A percentile compares a stretch with the other conserved stretches of the same genome.
Conservation (phyloP, 2,797 vertebrate genomes). For the Microtus californicus region DNA sequence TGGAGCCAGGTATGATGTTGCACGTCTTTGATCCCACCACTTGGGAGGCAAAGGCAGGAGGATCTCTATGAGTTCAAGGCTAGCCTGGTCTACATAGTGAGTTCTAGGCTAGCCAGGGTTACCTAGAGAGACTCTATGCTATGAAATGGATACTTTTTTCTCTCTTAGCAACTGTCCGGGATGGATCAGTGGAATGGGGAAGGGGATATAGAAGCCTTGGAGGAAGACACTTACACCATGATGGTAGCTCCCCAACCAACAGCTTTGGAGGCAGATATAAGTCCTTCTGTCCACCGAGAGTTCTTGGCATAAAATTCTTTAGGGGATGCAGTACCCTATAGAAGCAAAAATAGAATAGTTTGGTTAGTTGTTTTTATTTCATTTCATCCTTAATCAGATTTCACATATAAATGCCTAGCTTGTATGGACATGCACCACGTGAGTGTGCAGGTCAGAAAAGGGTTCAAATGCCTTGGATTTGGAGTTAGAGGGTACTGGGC, state of each 20-base stretch:
- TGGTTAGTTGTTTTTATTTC: neutral
- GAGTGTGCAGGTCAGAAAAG: neutral
- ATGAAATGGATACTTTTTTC: neutral
- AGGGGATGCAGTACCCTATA: conserved; percentile 94
- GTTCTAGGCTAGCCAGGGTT: no score
- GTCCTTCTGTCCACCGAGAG: conserved; percentile 98
- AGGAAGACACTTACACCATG: conserved; percentile 93
- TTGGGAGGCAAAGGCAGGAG: no score
- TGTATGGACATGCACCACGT: neutral
- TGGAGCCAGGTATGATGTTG: neutral
- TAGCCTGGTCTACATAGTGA: no score
- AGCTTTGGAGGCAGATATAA: conserved; percentile 98
- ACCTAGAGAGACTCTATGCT: neutral
- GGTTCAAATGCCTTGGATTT: neutral
- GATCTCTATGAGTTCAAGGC: no score
- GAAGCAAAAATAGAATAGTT: neutral
- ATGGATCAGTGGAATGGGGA: neutral
- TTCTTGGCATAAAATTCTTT: conserved; percentile 99
- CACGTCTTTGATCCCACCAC: neutral
- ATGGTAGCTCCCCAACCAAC: conserved; percentile 98
- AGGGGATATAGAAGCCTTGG: neutral
- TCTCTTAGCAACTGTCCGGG: neutral
- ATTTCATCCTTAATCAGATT: neutral
- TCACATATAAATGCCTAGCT: neutral
- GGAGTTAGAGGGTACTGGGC: neutral